A percentile compares a stretch with the other conserved stretches of the same genome.
Conservation (phyloP, 2,113 vertebrate genomes). For the Hippocampus comes region DNA sequence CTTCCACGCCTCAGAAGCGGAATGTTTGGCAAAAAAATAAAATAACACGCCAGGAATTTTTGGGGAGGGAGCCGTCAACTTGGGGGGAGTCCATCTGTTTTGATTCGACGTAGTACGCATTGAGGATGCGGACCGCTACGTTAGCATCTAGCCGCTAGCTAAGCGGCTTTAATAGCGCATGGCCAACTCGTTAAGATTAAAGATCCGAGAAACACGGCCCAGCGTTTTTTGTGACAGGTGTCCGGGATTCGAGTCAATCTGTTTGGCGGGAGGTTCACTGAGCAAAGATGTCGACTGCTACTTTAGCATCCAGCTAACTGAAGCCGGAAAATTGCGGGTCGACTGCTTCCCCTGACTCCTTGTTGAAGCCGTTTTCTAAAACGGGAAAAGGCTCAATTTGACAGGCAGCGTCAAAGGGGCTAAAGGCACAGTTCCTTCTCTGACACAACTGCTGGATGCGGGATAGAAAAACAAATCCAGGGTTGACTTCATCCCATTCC, state of each 20-base stretch:
- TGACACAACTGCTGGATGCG: no score
- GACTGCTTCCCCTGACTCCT: no score
- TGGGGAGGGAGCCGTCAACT: not conserved
- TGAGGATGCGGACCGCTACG: not conserved
- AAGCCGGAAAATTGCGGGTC: no score
- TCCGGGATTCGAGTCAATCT: not conserved
- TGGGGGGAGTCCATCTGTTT: not conserved
- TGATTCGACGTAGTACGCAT: not conserved
- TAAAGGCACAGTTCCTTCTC: no score
- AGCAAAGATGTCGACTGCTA: not conserved
- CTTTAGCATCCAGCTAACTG: not conserved
- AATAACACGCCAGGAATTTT: not conserved
- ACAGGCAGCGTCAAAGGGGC: no score
- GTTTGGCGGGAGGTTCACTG: not conserved
- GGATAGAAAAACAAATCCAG: no score
- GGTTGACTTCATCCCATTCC: no score
- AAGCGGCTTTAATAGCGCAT: not conserved
- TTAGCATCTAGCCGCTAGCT: not conserved
- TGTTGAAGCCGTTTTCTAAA: no score
- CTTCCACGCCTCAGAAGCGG: not conserved
- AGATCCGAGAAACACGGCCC: no score
- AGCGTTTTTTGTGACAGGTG: not conserved
- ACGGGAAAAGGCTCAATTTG: no score
- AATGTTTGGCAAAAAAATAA: not conserved
- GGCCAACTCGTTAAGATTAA: not conserved